Percentiles rank a stretch among this genome's conserved stretches.
Conservation (phyloP, 2,113 vertebrate genomes). For the Takifugu flavidus region DNA sequence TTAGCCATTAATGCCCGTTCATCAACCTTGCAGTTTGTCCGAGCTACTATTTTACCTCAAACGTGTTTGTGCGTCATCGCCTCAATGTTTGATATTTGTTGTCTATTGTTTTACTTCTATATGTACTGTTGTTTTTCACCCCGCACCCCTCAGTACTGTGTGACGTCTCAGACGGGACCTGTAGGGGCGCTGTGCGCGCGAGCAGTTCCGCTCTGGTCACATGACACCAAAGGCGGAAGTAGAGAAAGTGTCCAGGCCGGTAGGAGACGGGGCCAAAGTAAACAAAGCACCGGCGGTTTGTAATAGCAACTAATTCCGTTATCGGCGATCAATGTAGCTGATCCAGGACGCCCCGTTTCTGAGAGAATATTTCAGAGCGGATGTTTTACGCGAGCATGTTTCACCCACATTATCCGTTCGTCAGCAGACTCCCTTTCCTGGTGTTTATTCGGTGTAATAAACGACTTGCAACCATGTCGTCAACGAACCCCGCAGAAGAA, state of each 20-base stretch:
- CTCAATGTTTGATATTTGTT: neutral
- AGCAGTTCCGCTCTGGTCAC: constrained; percentile 24
- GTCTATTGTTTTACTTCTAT: neutral
- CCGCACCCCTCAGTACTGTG: neutral
- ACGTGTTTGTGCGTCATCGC: constrained; percentile 5
- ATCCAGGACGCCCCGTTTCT: neutral
- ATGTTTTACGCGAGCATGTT: constrained; percentile 31
- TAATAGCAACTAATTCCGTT: neutral
- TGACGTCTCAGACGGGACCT: neutral
- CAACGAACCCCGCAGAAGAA: constrained; percentile 8
- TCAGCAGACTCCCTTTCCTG: constrained; percentile 16
- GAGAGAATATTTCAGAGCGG: accelerated
- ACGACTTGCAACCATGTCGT: constrained; percentile 37
- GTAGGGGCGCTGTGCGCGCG: constrained; percentile 52
- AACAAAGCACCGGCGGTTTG: neutral
- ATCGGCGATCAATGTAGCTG: neutral
- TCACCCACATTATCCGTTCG: neutral
- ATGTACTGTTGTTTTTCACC: neutral
- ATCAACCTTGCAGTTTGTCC: constrained; percentile 55
- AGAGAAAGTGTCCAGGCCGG: neutral
- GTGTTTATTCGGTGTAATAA: constrained; percentile 14
- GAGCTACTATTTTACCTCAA: constrained; percentile 25
- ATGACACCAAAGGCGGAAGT: constrained; percentile 49
- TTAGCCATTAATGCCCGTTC: constrained; percentile 69
- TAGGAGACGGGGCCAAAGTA: neutral